These are phyloP conservation scores for Anguilla pacifica DNA, from an alignment of 2,797 vertebrate species.

Conservation along the genomic window DNA sequence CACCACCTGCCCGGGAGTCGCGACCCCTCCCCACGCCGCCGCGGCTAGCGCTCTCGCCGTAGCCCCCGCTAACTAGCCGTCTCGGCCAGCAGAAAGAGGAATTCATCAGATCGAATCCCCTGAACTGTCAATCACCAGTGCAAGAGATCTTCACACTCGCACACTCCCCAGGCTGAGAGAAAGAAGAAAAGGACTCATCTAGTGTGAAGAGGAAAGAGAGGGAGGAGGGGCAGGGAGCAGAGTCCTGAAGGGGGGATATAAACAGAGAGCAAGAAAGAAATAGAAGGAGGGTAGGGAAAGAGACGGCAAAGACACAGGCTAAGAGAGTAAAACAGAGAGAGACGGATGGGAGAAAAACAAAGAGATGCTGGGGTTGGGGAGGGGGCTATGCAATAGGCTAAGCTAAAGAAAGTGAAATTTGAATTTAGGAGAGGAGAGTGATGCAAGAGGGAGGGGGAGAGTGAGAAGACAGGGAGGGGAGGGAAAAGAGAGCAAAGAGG, in stretches of 20 bases:
- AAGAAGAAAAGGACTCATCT: slow-evolving; percentile 34
- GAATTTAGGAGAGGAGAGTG: slow-evolving; percentile 40
- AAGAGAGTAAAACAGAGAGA: slow-evolving; percentile 16
- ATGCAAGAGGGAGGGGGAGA: slow-evolving; percentile 28
- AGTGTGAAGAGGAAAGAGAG: slow-evolving; percentile 47
- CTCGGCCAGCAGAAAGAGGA: slow-evolving; percentile 76
- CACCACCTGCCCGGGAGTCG: slow-evolving; percentile 82
- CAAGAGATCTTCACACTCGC: slow-evolving; percentile 81
- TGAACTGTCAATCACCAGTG: slow-evolving; percentile 78
- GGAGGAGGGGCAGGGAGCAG: slow-evolving; percentile 54
- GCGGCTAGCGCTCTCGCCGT: slow-evolving; percentile 80
- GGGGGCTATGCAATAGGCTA: neutral
- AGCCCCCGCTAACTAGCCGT: slow-evolving; percentile 81
- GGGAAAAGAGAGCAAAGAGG: slow-evolving; percentile 71
- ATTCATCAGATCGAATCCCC: slow-evolving; percentile 84
- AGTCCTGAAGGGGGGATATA: slow-evolving; percentile 1
- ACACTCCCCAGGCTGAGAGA: slow-evolving; percentile 77
- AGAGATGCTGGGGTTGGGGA: slow-evolving; percentile 57
- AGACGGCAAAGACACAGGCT: slow-evolving; percentile 2
- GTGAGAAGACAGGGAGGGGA: slow-evolving; percentile 54
- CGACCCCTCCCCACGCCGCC: slow-evolving; percentile 80
- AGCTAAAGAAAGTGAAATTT: slow-evolving; percentile 39
- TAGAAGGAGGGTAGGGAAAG: neutral
- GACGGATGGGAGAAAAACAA: slow-evolving; percentile 30
- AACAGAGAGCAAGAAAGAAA: slow-evolving; percentile 10